phyloP scores from a whole-genome alignment of 2,888 invertebrate genomes.

The Mellilla xanthometata region DNA sequence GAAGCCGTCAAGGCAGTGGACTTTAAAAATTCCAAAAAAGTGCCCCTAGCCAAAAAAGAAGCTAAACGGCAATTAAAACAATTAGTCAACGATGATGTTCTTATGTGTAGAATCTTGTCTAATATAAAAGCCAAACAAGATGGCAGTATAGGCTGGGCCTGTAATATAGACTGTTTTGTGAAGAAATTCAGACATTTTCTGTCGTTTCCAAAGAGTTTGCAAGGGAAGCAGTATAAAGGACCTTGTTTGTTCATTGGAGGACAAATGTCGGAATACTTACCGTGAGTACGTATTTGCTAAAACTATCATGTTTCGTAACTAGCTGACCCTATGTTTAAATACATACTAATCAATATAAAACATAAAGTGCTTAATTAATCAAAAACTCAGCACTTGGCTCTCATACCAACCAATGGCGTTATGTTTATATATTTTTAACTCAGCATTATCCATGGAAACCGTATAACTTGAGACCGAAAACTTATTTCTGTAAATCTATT shows the following conservation, averaged over 20 bases:
- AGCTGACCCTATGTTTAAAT: too few relatives aligned
- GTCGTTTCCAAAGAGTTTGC: slow-evolving; percentile 80
- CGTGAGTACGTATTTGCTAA: slow-evolving; percentile 68
- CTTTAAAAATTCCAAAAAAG: slow-evolving; percentile 46
- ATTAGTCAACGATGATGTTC: slow-evolving; percentile 73
- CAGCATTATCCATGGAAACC: too few relatives aligned
- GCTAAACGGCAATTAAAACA: slow-evolving; percentile 45
- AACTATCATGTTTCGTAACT: too few relatives aligned
- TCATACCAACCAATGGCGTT: too few relatives aligned
- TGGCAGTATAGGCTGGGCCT: slow-evolving; percentile 84
- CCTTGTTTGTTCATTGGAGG: slow-evolving; percentile 93
- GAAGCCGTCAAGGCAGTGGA: slow-evolving; percentile 56
- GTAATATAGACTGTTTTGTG: slow-evolving; percentile 88
- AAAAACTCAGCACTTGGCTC: too few relatives aligned
- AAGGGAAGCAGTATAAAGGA: slow-evolving; percentile 72
- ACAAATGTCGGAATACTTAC: slow-evolving; percentile 89
- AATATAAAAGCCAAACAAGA: slow-evolving; percentile 74
- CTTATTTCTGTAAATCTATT: too few relatives aligned
- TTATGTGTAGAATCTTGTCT: slow-evolving; percentile 77
- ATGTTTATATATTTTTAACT: too few relatives aligned
- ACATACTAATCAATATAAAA: too few relatives aligned
- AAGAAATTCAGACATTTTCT: slow-evolving; percentile 84
- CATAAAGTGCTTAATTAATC: too few relatives aligned
- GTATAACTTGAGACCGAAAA: too few relatives aligned
- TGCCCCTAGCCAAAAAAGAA: slow-evolving; percentile 42